Percentiles rank a stretch among this genome's conserved stretches.
Evolutionary conservation across 2,888 invertebrate genomes (phyloP).

Genomic region (Tolmerus cingulatus): DNA sequence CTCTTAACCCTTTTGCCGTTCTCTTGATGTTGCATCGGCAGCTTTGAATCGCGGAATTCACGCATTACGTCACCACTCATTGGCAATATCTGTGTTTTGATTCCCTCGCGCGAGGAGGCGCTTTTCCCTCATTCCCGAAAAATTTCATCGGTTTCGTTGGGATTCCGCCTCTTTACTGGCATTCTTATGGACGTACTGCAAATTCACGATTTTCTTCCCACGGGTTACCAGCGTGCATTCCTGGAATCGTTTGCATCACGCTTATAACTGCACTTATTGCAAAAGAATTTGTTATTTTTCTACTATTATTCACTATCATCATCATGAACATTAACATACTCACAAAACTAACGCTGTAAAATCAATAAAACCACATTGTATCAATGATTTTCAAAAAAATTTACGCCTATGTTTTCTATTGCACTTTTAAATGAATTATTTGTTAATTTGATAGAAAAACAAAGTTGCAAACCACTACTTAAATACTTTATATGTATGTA

Average conservation of each 20-base stretch:
- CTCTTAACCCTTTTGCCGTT: conserved; percentile 1
- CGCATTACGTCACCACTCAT: conserved; percentile 2
- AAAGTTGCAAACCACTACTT: no score
- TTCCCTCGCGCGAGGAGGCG: neutral
- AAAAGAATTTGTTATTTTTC: neutral
- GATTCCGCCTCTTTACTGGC: neutral
- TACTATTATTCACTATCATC: no score
- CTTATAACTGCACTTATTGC: neutral
- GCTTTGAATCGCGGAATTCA: neutral
- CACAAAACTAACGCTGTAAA: no score
- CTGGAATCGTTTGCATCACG: neutral
- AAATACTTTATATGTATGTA: no score
- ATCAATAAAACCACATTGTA: no score
- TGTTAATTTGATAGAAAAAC: no score
- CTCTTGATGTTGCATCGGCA: conserved; percentile 9
- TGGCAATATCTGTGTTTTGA: conserved; percentile 4
- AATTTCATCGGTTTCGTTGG: neutral
- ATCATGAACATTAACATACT: no score
- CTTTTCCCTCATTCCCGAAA: neutral
- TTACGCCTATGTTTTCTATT: no score
- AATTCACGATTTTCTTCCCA: neutral
- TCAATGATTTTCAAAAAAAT: no score
- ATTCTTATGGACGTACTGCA: neutral
- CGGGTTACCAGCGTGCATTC: conserved; percentile 4
- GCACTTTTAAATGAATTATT: no score